phyloP scores from a whole-genome alignment of 2,888 invertebrate species.

The Epiblema foenella region DNA sequence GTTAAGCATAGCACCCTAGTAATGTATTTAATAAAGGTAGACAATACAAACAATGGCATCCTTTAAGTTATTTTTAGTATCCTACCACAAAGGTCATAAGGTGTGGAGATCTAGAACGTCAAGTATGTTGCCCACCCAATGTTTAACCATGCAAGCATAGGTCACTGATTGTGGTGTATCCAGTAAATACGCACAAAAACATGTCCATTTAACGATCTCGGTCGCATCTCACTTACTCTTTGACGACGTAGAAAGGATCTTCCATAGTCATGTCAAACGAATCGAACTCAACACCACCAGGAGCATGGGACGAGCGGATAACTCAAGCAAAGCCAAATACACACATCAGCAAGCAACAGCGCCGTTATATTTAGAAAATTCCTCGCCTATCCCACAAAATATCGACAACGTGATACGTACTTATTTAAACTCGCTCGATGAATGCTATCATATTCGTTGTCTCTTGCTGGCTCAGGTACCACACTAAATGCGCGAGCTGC shows the following conservation, averaged over 20 bases:
- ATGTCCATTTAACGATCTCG: constrained; percentile 37
- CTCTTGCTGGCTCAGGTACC: constrained; percentile 70
- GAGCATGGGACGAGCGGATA: constrained; percentile 65
- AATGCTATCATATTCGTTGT: constrained; percentile 65
- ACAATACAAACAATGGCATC: constrained; percentile 13
- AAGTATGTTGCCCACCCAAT: neutral
- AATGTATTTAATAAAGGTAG: constrained; percentile 6
- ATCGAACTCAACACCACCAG: constrained; percentile 60
- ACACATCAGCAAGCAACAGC: constrained; percentile 56
- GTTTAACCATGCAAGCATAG: neutral
- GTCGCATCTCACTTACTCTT: constrained; percentile 92
- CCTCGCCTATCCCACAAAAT: constrained; percentile 79
- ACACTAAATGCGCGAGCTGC: constrained; percentile 56
- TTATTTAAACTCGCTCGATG: constrained; percentile 68
- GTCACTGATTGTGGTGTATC: neutral
- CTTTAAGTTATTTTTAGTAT: constrained; percentile 25
- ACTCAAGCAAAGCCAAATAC: constrained; percentile 47
- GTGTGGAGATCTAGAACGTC: neutral
- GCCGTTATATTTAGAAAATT: constrained; percentile 60
- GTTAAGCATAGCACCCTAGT: neutral
- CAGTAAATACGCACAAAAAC: constrained; percentile 33
- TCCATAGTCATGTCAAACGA: constrained; percentile 97
- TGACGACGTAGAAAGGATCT: constrained; percentile 99
- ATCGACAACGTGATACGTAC: constrained; percentile 76
- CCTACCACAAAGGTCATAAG: neutral